Evolutionary conservation across 2,888 invertebrate species (phyloP).

Genomic region (Cryptocephalus moraei): DNA sequence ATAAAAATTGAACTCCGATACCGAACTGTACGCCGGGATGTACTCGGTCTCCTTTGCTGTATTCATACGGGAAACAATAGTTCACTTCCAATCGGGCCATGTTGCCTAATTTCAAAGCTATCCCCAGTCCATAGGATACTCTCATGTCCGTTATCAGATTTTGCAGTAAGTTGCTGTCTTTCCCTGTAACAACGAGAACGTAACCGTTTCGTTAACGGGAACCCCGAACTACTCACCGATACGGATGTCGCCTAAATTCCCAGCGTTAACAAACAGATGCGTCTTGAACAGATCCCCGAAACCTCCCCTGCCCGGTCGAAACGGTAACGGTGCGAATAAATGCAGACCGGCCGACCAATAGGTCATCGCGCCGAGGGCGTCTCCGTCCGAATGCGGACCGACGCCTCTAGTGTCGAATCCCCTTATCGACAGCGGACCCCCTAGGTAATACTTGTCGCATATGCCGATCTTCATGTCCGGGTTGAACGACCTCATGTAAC

Average conservation of each 20-base stretch:
- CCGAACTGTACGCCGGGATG: conserved; percentile 74
- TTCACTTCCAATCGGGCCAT: conserved; percentile 91
- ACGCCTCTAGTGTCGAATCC: conserved; percentile 84
- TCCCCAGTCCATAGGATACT: conserved; percentile 70
- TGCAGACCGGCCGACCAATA: conserved; percentile 85
- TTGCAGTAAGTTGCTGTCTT: conserved; percentile 13
- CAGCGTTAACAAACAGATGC: conserved; percentile 83
- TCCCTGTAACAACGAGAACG: conserved; percentile 2
- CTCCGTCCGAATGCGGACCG: conserved; percentile 73
- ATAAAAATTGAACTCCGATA: conserved; percentile 72
- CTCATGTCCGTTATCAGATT: conserved; percentile 42
- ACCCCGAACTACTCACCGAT: conserved; percentile 3
- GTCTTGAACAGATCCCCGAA: conserved; percentile 77
- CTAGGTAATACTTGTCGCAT: conserved; percentile 72
- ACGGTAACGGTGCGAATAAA: conserved; percentile 83
- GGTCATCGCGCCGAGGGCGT: conserved; percentile 61
- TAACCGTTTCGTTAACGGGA: too few species aligned
- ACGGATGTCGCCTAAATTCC: conserved; percentile 49
- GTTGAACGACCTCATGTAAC: conserved; percentile 54
- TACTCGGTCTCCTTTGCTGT: conserved; percentile 52
- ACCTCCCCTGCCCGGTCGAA: conserved; percentile 65
- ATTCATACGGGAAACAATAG: conserved; percentile 69
- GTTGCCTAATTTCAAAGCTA: conserved; percentile 74
- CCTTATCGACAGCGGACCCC: conserved; percentile 79
- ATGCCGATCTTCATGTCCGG: conserved; percentile 49